These are phyloP conservation scores for Apostichopus leukothele DNA, from an alignment of 53 echinoderm and acorn worm genomes.

Conservation along the genomic window DNA sequence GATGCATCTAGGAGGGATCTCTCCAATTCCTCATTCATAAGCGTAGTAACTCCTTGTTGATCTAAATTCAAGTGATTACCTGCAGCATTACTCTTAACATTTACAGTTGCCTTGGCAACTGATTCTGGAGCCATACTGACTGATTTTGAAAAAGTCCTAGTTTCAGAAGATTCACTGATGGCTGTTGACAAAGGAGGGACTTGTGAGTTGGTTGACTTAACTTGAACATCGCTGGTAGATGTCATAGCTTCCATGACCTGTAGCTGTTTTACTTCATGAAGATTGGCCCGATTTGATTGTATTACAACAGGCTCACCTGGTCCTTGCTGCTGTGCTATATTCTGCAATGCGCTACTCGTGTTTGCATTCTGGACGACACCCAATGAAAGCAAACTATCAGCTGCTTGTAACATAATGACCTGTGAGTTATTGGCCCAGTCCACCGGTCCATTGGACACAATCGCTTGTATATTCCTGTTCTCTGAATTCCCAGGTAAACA, in stretches of 20 bases:
- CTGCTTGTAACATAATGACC: conserved; percentile 16
- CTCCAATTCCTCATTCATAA: conserved; percentile 33
- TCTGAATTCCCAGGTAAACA: neutral
- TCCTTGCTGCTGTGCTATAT: neutral
- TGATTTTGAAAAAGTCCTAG: neutral
- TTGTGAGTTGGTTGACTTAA: neutral
- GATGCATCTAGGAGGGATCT: conserved; percentile 16
- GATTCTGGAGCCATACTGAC: neutral
- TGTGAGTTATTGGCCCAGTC: conserved; percentile 16
- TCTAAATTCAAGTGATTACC: conserved; percentile 29
- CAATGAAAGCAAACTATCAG: conserved; percentile 14
- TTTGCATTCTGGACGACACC: neutral
- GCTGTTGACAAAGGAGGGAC: neutral
- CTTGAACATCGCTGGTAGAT: neutral
- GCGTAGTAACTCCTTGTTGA: neutral
- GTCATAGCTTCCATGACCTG: neutral
- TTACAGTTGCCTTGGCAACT: neutral
- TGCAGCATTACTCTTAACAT: neutral
- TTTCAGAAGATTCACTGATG: neutral
- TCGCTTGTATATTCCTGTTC: neutral
- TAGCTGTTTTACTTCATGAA: neutral
- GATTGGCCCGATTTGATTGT: neutral
- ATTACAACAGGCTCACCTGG: neutral
- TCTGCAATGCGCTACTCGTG: neutral
- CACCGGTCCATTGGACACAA: neutral